Evolutionary conservation across 2,888 invertebrate species (phyloP).

Genomic region (Dicycla oo): DNA sequence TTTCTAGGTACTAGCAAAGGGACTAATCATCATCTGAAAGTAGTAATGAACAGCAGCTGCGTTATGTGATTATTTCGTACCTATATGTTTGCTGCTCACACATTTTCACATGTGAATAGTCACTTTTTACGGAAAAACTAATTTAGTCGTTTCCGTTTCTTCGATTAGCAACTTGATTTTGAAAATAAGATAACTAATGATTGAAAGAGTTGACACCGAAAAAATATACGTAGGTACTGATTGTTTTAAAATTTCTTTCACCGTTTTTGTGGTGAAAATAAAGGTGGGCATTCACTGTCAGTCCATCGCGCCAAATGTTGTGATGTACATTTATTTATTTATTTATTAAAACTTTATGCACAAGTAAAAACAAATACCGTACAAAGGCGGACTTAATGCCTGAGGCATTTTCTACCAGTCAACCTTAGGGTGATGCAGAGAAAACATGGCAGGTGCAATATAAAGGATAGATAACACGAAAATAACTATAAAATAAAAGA

Average conservation of each 20-base stretch:
- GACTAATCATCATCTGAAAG: constrained; percentile 14
- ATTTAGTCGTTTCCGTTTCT: not conserved
- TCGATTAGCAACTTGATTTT: constrained; percentile 15
- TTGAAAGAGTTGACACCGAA: too few relatives aligned
- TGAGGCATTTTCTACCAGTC: too few relatives aligned
- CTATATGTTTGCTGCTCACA: not conserved
- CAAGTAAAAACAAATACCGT: too few relatives aligned
- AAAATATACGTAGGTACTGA: not conserved
- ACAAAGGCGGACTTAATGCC: too few relatives aligned
- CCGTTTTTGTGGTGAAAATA: not conserved
- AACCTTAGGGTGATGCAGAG: too few relatives aligned
- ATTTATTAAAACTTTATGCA: too few relatives aligned
- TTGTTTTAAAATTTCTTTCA: not conserved
- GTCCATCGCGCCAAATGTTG: too few relatives aligned
- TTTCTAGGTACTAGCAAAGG: constrained; percentile 8
- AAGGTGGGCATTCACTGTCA: too few relatives aligned
- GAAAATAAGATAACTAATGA: not conserved
- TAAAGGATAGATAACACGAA: too few relatives aligned
- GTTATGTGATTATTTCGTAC: not conserved
- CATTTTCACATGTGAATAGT: constrained; percentile 16
- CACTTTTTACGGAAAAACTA: not conserved
- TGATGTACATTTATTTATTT: too few relatives aligned
- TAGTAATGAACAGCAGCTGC: not conserved
- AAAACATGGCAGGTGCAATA: too few relatives aligned
- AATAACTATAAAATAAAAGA: too few relatives aligned